Percentiles rank a stretch among this genome's conserved stretches.
Evolutionary conservation across 2,797 vertebrate species (phyloP).

Genomic region (Loriculus beryllinus): DNA sequence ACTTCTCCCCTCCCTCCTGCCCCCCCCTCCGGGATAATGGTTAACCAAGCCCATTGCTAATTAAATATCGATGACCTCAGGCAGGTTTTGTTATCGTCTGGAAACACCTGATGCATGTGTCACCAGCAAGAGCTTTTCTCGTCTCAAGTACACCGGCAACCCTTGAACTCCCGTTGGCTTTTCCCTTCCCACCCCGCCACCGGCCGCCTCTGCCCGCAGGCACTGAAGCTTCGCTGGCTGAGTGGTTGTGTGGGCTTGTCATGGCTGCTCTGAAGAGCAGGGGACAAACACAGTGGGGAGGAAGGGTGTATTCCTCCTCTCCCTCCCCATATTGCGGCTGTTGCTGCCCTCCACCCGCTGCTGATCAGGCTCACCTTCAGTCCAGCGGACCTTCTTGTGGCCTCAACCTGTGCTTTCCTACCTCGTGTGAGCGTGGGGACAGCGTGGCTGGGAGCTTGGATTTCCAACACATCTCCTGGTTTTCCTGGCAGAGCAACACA

Average conservation of each 20-base stretch:
- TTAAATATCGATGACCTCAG: constrained; percentile 69
- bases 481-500: not conserved
- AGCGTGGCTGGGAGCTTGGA: not conserved
- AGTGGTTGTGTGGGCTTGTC: not conserved
- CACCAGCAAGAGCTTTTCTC: constrained; percentile 52
- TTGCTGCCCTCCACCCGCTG: not conserved
- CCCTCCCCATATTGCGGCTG: not conserved
- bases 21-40: constrained; percentile 46
- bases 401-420: not conserved
- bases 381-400: not conserved
- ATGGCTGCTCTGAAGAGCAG: not conserved
- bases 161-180: constrained; percentile 46
- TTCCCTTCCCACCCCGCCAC: not conserved
- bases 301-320: not conserved
- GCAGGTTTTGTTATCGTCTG: constrained; percentile 65
- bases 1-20: constrained; percentile 21
- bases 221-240: not conserved
- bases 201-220: not conserved
- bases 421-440: no score
- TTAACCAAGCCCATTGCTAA: constrained; percentile 63
- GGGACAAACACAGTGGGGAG: not conserved
- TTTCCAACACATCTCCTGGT: not conserved
- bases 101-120: constrained; percentile 69
- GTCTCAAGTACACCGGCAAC: constrained; percentile 44
- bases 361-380: not conserved